Evolutionary conservation across 2,113 vertebrate genomes (phyloP), one percentile per base, ranked within the genome.

Genomic region (Thermophis baileyi): DNA sequence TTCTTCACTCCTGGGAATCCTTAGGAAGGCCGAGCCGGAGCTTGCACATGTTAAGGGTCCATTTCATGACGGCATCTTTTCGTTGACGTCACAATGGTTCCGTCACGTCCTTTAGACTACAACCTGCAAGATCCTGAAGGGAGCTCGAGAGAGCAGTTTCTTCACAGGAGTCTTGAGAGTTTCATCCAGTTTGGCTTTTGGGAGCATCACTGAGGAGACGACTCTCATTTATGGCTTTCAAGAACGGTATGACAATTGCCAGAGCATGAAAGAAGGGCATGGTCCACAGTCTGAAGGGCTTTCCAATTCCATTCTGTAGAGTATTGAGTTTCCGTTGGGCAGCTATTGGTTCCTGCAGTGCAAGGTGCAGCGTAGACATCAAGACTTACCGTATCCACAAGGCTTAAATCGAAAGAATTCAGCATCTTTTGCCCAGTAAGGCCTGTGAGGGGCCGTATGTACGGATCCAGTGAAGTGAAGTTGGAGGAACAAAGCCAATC

Each of bases 311-410:
- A 44, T 94, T 91, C 92, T 89, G 69, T 91, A 69, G 91, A 51
- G 91, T 47, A 89, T 85, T 51, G 92, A 86, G 85, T 93, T 91
- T 93, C 93, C 51, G 47, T 12, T 55, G 92, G 96, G 89, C 95
- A 97, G 93, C 0, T 90, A 95, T 89, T 95, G 97, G 96, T 97
- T 97, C 97, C 97, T 97, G 97, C 95, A 97, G 97, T 97, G 96
- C 94, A 96, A 97, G 94, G 88, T 81, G 91, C 95, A 93, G 90
- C 24, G 94, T 81, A 1, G 44, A 91, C 88, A 93, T 91, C 90
- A 92, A 94, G 85, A 98, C 97, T 98, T 98, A 98, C 97, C 97
- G 93, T 97, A 47, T 12, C 54, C 69, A 54, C 92, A 92, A 96
- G 94, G 91, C 90, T 92, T 94, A 93, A 69, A 74, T 90, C 87